Conservation (phyloP, 2,888 invertebrate genomes). For the Dolichopus griseipennis region DNA sequence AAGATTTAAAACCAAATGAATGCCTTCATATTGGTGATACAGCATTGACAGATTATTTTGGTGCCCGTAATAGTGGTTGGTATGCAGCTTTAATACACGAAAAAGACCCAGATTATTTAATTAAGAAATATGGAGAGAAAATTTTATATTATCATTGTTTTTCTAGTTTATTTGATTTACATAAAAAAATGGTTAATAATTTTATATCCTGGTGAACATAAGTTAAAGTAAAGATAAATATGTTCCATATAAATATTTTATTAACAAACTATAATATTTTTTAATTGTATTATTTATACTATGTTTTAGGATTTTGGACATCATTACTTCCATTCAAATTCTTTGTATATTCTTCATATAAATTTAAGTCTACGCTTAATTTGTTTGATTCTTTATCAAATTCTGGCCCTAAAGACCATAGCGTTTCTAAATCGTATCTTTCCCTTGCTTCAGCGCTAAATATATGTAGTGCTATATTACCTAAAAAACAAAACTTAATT, state of each 20-base stretch:
- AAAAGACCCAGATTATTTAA: slow-evolving; percentile 35
- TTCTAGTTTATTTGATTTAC: slow-evolving; percentile 46
- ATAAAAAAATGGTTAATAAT: slow-evolving; percentile 38
- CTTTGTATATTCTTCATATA: slow-evolving; percentile 58
- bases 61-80: slow-evolving; percentile 69
- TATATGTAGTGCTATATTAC: slow-evolving; percentile 85
- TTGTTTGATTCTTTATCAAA: slow-evolving; percentile 64
- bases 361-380: slow-evolving; percentile 52
- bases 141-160: slow-evolving; percentile 43
- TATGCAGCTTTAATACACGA: slow-evolving; percentile 51
- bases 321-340: slow-evolving; percentile 34
- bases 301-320: not conserved
- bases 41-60: slow-evolving; percentile 64
- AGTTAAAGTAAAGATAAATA: too few species aligned
- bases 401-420: slow-evolving; percentile 81
- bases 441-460: slow-evolving; percentile 62
- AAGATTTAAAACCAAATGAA: slow-evolving; percentile 48
- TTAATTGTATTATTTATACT: not conserved
- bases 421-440: slow-evolving; percentile 76
- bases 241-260: not conserved
- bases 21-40: slow-evolving; percentile 80
- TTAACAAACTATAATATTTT: not conserved
- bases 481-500: slow-evolving; percentile 46
- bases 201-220: slow-evolving; percentile 34
- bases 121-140: slow-evolving; percentile 40